A percentile compares a stretch with the other conserved stretches of the same genome.
These are phyloP conservation scores for Diuraphis noxia DNA, from an alignment of 1,140 invertebrate species.

Conservation along the genomic window DNA sequence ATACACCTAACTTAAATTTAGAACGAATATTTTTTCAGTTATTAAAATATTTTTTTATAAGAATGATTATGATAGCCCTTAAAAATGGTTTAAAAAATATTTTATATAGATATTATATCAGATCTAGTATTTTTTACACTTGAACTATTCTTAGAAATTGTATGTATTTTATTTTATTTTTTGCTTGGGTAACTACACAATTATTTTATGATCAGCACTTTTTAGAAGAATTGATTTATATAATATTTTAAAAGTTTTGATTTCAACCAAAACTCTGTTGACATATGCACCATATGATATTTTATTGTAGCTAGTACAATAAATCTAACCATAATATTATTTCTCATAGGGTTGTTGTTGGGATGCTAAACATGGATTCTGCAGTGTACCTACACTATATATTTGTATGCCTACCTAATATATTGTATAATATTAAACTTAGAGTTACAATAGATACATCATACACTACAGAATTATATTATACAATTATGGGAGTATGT, in stretches of 20 bases:
- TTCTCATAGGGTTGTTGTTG: background rate
- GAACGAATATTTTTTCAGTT: too few species aligned
- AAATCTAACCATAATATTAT: conserved; percentile 1
- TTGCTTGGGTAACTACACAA: background rate
- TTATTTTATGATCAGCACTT: background rate
- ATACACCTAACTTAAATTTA: too few species aligned
- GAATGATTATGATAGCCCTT: too few species aligned
- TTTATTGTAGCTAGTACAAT: too few species aligned
- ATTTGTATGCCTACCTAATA: background rate
- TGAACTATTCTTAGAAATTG: too few species aligned
- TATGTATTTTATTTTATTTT: background rate
- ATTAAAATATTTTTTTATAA: too few species aligned
- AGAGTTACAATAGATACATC: background rate
- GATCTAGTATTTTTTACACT: too few species aligned
- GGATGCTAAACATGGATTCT: background rate
- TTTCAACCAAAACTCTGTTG: background rate
- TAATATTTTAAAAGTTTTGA: background rate
- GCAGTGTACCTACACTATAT: background rate
- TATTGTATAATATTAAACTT: background rate
- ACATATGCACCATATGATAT: background rate
- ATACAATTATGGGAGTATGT: background rate
- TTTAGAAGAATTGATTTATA: background rate
- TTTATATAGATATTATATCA: too few species aligned
- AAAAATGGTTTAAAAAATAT: too few species aligned
- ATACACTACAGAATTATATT: background rate